Percentiles rank a stretch among this genome's conserved stretches.
phyloP scores from a whole-genome alignment of 2,797 vertebrate genomes.

The Peromyscus attwateri region DNA sequence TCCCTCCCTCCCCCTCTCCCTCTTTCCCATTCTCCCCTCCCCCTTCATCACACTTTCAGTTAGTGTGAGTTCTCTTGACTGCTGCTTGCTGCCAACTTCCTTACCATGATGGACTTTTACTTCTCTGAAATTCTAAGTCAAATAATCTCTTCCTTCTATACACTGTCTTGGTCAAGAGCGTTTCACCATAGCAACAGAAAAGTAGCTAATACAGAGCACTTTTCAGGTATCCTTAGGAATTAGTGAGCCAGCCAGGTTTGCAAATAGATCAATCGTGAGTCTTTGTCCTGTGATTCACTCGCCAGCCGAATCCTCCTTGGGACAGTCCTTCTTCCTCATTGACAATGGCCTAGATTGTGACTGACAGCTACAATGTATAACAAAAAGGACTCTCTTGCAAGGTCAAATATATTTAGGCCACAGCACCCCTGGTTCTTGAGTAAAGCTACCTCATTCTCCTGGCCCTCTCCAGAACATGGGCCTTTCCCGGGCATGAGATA shows the following conservation, averaged over 20 bases:
- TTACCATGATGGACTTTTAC: not conserved
- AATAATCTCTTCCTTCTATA: not conserved
- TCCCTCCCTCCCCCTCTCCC: not conserved
- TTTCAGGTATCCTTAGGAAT: not conserved
- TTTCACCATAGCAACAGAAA: not conserved
- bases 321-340: not conserved
- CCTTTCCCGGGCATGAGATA: accelerated
- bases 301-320: not conserved
- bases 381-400: not conserved
- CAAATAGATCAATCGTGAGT: not conserved
- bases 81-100: not conserved
- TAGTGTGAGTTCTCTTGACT: not conserved
- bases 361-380: not conserved
- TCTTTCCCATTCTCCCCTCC: not conserved
- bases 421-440: accelerated
- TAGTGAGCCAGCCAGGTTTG: not conserved
- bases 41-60: not conserved
- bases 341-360: not conserved
- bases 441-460: too few relatives aligned
- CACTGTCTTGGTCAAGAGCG: not conserved
- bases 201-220: not conserved
- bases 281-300: not conserved
- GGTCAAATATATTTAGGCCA: not conserved
- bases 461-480: not conserved
- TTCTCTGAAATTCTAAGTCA: not conserved